These are phyloP conservation scores for Suncus etruscus DNA, from an alignment of 2,113 vertebrate genomes.

Conservation along the genomic window DNA sequence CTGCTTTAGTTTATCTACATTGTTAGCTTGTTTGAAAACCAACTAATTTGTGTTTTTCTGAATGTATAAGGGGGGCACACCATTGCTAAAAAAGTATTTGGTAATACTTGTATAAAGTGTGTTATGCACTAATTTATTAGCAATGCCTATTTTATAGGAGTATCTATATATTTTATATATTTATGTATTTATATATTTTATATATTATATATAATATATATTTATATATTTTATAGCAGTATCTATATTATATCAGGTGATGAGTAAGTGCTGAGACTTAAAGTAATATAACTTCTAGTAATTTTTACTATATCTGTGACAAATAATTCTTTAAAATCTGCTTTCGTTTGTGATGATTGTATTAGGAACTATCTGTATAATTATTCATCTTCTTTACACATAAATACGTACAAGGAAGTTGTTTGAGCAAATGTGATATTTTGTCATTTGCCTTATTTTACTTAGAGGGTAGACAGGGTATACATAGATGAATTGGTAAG, in stretches of 20 bases:
- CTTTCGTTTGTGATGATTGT: background rate
- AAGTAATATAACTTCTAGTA: background rate
- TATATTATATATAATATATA: too few relatives aligned
- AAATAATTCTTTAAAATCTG: constrained; percentile 1
- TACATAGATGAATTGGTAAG: background rate
- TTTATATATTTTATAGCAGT: background rate
- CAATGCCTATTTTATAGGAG: too few relatives aligned
- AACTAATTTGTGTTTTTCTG: background rate
- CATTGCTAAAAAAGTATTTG: too few relatives aligned
- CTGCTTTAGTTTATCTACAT: background rate
- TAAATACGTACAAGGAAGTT: background rate
- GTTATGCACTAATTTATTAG: background rate
- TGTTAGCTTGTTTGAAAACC: background rate
- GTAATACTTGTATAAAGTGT: background rate
- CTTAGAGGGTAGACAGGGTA: background rate
- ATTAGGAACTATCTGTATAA: background rate
- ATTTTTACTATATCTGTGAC: background rate
- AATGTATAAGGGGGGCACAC: too few relatives aligned
- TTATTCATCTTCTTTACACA: background rate
- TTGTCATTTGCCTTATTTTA: background rate
- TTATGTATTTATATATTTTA: too few relatives aligned
- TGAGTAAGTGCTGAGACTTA: background rate
- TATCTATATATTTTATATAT: too few relatives aligned
- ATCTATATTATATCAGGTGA: background rate
- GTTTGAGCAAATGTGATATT: background rate